Conservation (phyloP, 2,888 invertebrate genomes). For the Belgica antarctica region DNA sequence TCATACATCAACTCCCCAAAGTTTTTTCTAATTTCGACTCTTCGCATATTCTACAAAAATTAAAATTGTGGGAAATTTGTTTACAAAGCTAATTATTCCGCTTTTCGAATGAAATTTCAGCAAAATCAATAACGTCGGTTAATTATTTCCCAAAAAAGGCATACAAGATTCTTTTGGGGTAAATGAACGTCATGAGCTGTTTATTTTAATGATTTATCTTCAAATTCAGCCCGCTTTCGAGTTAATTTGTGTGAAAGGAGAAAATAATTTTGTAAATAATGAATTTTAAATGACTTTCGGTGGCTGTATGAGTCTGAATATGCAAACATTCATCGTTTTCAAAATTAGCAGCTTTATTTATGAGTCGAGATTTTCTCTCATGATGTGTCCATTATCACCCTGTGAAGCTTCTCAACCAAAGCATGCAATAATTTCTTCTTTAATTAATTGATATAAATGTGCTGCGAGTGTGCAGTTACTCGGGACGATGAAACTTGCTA, state of each 20-base stretch:
- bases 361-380: neutral
- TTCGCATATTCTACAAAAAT: too few species aligned
- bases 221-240: neutral
- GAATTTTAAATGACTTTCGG: constrained; percentile 11
- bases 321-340: neutral
- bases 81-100: too few species aligned
- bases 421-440: neutral
- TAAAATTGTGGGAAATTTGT: too few species aligned
- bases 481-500: neutral
- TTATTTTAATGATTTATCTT: constrained; percentile 19
- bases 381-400: neutral
- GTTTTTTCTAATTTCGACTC: too few species aligned
- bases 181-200: constrained; percentile 4
- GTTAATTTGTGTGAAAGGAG: constrained; percentile 7
- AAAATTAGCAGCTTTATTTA: neutral
- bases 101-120: too few species aligned
- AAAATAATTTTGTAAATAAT: neutral
- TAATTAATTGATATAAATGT: constrained; percentile 3
- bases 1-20: too few species aligned
- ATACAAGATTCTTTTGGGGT: constrained; percentile 4
- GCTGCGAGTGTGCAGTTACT: neutral
- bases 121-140: constrained; percentile 9
- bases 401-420: neutral
- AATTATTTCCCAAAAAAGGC: neutral
- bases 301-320: neutral